Base-by-base conservation (phyloP, 1,140 invertebrate species). In the Diplogasteroides magnus region DNA sequence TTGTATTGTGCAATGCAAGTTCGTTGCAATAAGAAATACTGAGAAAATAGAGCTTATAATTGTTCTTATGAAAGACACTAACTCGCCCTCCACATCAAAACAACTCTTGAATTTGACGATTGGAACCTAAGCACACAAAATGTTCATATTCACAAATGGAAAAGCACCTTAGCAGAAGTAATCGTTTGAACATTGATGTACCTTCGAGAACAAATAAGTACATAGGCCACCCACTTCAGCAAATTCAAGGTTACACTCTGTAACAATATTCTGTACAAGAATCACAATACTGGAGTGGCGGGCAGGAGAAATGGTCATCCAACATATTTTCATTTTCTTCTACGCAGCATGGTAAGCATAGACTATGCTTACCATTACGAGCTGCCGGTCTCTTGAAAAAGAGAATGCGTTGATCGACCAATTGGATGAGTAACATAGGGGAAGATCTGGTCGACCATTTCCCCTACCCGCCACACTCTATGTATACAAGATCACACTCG, bases 11-110 rank as follows among this genome's bases (percentile, higher is more conserved):
- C 1, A 72, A 58, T 11, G 70, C 70, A 58, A 72, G 25, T 26
- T 28, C 57, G 55, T 72, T 72, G 60, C 67, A 72, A 37, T 72
- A 72, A 37, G 64, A 67, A 37, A 72, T 72, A 31, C 70, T 72
- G 65, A 57, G 67, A 67, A 25, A 28, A 48, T 48, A 48, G 6
- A 11, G 6, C 6, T 11, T 11, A 48, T 11, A 48, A 48, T 48
- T 11, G 19, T 11, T 48, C 19, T 48, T 11, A 48, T 11, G 19
- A 48, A 48, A 6, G 6, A 48, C 37, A 48, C 37, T 48, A 6
- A 48, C 37, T 48, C 37, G 6, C 37, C 37, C 19, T 48, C 37
- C 6, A 48, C 19, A 6, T 48, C 37, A 6, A 48, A 6, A 11
- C 37, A 19, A 48, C 6, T 48, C 19, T 6, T 19, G 19, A 48